Evolutionary conservation across 2,797 vertebrate species (phyloP).

Genomic region (Pagetopsis macropterus): DNA sequence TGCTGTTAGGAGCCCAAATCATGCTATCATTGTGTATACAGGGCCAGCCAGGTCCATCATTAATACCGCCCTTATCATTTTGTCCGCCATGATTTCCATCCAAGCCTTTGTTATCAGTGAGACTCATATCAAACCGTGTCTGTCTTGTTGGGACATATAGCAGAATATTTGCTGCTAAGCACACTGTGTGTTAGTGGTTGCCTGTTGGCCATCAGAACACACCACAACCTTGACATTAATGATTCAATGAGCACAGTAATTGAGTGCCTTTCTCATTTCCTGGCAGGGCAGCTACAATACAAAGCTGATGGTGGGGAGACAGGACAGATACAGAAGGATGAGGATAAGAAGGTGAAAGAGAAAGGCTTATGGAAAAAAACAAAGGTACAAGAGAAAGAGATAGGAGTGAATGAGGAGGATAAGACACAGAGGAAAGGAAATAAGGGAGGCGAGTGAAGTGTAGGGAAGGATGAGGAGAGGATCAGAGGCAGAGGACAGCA

Average conservation of each 20-base stretch:
- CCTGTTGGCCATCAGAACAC: slow-evolving; percentile 69
- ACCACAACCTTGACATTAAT: slow-evolving; percentile 79
- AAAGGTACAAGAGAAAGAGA: slow-evolving; percentile 45
- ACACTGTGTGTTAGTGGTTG: slow-evolving; percentile 68
- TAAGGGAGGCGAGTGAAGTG: slow-evolving; percentile 51
- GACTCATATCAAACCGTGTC: slow-evolving; percentile 73
- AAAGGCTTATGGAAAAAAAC: slow-evolving; percentile 45
- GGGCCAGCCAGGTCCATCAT: slow-evolving; percentile 72
- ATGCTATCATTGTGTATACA: slow-evolving; percentile 75
- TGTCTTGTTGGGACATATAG: slow-evolving; percentile 70
- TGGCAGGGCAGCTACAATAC: slow-evolving; percentile 78
- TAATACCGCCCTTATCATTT: slow-evolving; percentile 79
- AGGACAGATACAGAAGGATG: slow-evolving; percentile 56
- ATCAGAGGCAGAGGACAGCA: slow-evolving; percentile 69
- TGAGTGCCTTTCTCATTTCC: slow-evolving; percentile 82
- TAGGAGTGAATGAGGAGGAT: slow-evolving; percentile 51
- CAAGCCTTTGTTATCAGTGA: slow-evolving; percentile 75
- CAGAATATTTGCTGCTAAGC: slow-evolving; percentile 72
- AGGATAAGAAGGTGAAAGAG: slow-evolving; percentile 58
- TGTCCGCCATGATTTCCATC: slow-evolving; percentile 71
- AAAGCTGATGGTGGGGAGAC: slow-evolving; percentile 61
- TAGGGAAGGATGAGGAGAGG: slow-evolving; percentile 57
- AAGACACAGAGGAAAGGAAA: slow-evolving; percentile 60
- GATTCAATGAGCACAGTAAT: slow-evolving; percentile 82
- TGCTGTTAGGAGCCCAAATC: slow-evolving; percentile 70